Base-by-base conservation (phyloP, 2,113 vertebrate genomes). In the Neofelis nebulosa region DNA sequence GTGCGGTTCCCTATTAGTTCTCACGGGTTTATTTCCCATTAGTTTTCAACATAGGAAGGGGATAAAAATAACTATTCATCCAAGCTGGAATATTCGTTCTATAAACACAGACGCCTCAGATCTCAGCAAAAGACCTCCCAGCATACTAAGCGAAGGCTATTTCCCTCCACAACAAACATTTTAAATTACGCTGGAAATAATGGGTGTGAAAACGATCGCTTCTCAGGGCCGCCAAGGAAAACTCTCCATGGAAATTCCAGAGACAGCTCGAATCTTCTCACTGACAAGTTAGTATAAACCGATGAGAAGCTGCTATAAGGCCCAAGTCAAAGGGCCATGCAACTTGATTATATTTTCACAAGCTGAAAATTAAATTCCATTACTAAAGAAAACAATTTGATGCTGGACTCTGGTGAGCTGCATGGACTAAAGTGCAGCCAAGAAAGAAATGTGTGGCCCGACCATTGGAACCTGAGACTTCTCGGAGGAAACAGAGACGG, bases 1-100 rank as follows among this genome's bases (percentile, higher is more conserved):
- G 55, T 97, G 33, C 79, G 38, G 55, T 94, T 73, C 96, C 95
- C 87, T 57, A 65, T 98, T 97, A 69, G 92, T 95, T 97, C 98
- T 97, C 81, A 96, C 94, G 94, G 89, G 96, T 96, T 97, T 98
- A 97, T 98, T 98, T 98, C 95, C 95, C 82, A 94, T 98, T 98
- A 96, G 92, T 97, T 98, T 98, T 97, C 98, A 65, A 36, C 36
- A 38, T 74, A 68, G 36, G 57, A 81, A 33, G 57, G 61, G 4
- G 25, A 48, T 81, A 91, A 93, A 96, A 95, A 97, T 80, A 86
- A 65, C 79, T 55, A 18, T 74, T 83, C 18, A 0, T 93, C 84
- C 7, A 1, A 80, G 76, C 45, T 87, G 66, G 74, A 97, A 97
- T 97, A 95, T 82, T 95, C 55, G n/a, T 81, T 93, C 96, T 97